Evolutionary conservation across 2,888 invertebrate genomes (phyloP).

Genomic region (Cheilosia pagana): DNA sequence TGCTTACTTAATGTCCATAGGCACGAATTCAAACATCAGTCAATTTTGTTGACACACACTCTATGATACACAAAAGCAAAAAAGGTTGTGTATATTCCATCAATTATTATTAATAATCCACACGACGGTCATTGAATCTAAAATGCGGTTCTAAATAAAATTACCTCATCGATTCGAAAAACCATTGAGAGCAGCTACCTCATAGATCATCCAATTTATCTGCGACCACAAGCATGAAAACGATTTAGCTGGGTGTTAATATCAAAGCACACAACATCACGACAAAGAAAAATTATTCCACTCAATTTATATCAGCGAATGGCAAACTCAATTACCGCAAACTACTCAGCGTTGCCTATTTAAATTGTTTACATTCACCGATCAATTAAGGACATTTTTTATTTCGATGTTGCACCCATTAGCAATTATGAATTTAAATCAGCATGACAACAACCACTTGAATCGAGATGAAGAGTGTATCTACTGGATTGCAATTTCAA

Average conservation of each 20-base stretch:
- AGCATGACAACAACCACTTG: conserved; percentile 34
- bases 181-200: conserved; percentile 35
- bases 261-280: conserved; percentile 15
- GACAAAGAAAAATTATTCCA: conserved; percentile 3
- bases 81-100: conserved; percentile 7
- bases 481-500: conserved; percentile 57
- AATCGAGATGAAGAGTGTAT: conserved; percentile 41
- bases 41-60: conserved; percentile 17
- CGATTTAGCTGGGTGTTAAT: conserved; percentile 37
- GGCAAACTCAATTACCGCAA: conserved; percentile 54
- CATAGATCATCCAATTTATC: conserved; percentile 62
- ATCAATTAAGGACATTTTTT: conserved; percentile 27
- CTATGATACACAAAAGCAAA: not conserved
- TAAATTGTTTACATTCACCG: conserved; percentile 48
- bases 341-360: conserved; percentile 27
- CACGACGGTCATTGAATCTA: not conserved
- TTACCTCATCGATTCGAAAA: conserved; percentile 50
- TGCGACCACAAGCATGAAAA: conserved; percentile 41
- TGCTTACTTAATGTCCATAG: not conserved
- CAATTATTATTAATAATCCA: conserved; percentile 15
- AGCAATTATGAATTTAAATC: conserved; percentile 33
- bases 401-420: conserved; percentile 12
- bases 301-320: conserved; percentile 33
- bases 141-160: not conserved
- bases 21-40: not conserved